These are phyloP conservation scores for Itoplectis maculator DNA, from an alignment of 2,888 invertebrate genomes.

Conservation along the genomic window DNA sequence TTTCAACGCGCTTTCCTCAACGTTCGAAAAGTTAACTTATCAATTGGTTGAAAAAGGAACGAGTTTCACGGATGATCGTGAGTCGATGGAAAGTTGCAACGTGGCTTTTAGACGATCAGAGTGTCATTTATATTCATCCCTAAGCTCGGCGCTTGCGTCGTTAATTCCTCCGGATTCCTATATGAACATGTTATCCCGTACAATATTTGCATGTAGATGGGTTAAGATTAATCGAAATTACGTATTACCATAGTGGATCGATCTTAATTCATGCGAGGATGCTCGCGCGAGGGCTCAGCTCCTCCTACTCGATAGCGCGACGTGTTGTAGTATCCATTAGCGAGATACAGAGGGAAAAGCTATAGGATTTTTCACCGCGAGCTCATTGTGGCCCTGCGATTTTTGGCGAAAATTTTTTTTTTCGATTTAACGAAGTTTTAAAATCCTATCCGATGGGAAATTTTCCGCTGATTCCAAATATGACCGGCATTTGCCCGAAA, in stretches of 20 bases:
- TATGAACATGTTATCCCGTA: neutral
- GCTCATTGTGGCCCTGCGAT: conserved; percentile 19
- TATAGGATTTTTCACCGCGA: conserved; percentile 29
- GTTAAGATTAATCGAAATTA: conserved; percentile 35
- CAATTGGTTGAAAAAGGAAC: no score
- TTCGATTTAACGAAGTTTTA: no score
- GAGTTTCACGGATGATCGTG: neutral
- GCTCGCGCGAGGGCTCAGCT: conserved; percentile 25
- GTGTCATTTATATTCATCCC: neutral
- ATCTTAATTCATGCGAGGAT: conserved; percentile 52
- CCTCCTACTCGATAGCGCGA: conserved; percentile 11
- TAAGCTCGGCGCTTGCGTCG: neutral
- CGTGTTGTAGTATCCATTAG: neutral
- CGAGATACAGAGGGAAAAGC: neutral
- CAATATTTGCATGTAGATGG: conserved; percentile 15
- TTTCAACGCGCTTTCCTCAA: no score
- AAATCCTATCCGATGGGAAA: no score
- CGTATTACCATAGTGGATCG: conserved; percentile 63
- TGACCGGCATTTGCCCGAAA: no score
- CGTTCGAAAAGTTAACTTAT: no score
- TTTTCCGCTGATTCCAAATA: no score
- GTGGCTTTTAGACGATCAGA: neutral
- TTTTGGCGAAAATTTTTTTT: no score
- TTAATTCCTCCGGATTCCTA: neutral
- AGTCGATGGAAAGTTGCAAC: neutral